Evolutionary conservation across 2,888 invertebrate species (phyloP), one percentile per base, ranked within the genome.

Genomic region (Criorhina ranunculi): DNA sequence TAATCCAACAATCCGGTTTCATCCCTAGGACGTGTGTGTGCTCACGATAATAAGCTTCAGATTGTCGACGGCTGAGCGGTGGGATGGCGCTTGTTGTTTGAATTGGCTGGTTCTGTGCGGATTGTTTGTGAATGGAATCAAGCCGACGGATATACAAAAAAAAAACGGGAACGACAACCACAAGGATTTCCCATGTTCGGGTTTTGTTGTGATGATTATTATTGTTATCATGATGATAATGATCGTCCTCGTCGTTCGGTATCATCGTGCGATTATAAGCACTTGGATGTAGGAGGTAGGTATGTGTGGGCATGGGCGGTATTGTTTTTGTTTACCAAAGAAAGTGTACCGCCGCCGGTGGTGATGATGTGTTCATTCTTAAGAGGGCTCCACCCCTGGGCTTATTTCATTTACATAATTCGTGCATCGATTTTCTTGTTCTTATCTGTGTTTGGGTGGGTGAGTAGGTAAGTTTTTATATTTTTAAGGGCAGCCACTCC

Each of bases 11-110:
- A 80, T 85, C 76, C 69, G 53, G 12, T 59, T 66, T 85, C 75
- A 85, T 85, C 85, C 85, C 55, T 53, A 57, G 69, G 70, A 76
- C 85, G 80, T 85, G 85, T 75, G 64, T 70, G 53, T 64, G 66
- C 85, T 79, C 85, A 85, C 66, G 85, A 85, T 85, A 85, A 70
- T 80, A 75, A 79, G 85, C 85, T 85, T 76, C 69, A 17, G 31
- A 19, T 8, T 7, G 49, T 29, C 4, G 69, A 9, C 29, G 53
- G 31, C 6, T 9, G 40, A 33, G 33, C 24, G 55, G 8, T 11
- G 29, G 19, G 15, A n/a, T 6, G 24, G 37, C 24, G 24, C 24
- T 42, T 60, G 37, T 7, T 69, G 42, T 78, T 83, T 83, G 49
- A 78, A 60, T 73, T 78, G 73, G 73, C 57, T 62, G 62, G 31